These are phyloP conservation scores for Hippasteria phrygiana DNA, from an alignment of 53 echinoderm and acorn worm species.

Conservation along the genomic window DNA sequence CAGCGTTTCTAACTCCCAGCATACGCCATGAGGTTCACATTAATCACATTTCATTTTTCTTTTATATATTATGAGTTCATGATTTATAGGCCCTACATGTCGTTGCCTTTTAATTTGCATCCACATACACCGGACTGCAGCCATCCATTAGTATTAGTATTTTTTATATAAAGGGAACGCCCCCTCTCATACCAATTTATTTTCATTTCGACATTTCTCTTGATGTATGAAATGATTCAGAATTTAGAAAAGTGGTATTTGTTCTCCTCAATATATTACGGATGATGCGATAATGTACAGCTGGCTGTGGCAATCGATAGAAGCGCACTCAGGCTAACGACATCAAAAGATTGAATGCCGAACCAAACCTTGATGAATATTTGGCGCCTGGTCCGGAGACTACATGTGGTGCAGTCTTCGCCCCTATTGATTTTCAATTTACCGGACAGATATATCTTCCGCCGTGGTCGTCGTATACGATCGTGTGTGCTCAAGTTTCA, in stretches of 20 bases:
- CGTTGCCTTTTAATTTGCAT: too few species aligned
- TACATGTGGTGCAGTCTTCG: constrained; percentile 14
- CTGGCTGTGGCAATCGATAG: constrained; percentile 14
- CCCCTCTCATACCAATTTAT: too few species aligned
- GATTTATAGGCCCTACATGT: too few species aligned
- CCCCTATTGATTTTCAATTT: constrained; percentile 42
- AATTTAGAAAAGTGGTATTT: neutral
- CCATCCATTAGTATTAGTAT: too few species aligned
- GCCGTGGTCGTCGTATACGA: too few species aligned
- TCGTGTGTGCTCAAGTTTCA: constrained; percentile 4
- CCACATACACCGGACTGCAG: too few species aligned
- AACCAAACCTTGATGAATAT: constrained; percentile 15
- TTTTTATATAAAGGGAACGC: too few species aligned
- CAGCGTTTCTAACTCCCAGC: too few species aligned
- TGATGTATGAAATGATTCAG: neutral
- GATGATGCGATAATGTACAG: constrained; percentile 57
- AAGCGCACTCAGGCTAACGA: neutral
- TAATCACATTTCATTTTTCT: too few species aligned
- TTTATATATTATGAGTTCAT: too few species aligned
- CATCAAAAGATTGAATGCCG: constrained; percentile 46
- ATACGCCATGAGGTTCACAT: too few species aligned
- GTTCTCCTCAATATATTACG: constrained; percentile 19
- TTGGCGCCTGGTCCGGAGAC: constrained; percentile 31
- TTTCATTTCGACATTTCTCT: neutral
- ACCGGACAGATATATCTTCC: constrained; percentile 9